Conservation (phyloP, 2,888 invertebrate genomes). For the Cyaniris semiargus region DNA sequence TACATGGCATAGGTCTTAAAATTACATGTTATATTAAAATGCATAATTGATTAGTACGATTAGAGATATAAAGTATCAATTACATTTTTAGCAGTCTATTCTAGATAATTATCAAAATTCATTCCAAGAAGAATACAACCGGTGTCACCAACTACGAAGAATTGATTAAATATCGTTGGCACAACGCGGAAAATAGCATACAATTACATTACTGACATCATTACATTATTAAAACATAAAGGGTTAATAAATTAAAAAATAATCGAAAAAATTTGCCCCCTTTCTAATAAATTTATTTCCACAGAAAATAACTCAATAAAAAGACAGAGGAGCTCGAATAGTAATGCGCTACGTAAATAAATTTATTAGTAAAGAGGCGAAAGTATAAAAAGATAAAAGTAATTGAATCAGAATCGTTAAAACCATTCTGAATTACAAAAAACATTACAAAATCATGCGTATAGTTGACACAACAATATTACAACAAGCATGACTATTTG, state of each 20-base stretch:
- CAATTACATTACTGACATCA: neutral
- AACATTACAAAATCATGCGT: slow-evolving; percentile 31
- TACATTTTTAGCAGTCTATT: neutral
- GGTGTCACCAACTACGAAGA: neutral
- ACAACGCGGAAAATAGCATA: neutral
- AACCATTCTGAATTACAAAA: slow-evolving; percentile 31
- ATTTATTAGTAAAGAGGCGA: neutral
- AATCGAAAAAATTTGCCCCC: neutral
- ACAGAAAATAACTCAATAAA: neutral
- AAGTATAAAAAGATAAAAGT: neutral
- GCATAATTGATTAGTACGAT: slow-evolving; percentile 18
- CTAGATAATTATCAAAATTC: neutral
- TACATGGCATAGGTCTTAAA: slow-evolving; percentile 5
- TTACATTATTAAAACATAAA: neutral
- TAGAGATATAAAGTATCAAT: slow-evolving; percentile 11
- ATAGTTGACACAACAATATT: slow-evolving; percentile 33
- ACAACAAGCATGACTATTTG: slow-evolving; percentile 44
- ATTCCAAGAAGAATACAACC: neutral
- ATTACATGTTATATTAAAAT: neutral
- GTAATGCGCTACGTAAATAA: neutral
- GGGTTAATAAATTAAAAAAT: neutral
- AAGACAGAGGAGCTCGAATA: too few species aligned
- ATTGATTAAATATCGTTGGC: slow-evolving; percentile 24
- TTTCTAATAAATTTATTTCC: neutral
- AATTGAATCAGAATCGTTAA: neutral